Evolutionary conservation across 2,113 vertebrate species (phyloP).

Genomic region (Rhinichthys klamathensis): DNA sequence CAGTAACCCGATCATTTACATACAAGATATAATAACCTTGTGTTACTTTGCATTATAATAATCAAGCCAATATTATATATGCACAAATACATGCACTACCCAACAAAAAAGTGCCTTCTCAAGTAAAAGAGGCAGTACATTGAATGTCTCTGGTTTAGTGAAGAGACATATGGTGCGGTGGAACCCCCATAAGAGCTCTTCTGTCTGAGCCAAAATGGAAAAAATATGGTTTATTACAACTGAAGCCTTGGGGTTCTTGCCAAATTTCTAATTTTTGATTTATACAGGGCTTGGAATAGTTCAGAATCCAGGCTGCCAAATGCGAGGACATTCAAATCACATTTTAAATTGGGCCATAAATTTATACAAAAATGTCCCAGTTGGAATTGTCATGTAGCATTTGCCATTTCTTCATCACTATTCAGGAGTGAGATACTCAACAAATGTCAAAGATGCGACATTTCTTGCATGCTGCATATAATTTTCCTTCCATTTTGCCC

Average conservation of each 20-base stretch:
- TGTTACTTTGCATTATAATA: background rate
- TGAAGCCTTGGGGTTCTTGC: slow-evolving; percentile 1
- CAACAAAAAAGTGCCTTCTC: background rate
- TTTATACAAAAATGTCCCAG: background rate
- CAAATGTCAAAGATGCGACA: background rate
- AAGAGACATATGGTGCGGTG: slow-evolving; percentile 49
- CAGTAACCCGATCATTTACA: background rate
- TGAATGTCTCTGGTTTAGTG: slow-evolving; percentile 25
- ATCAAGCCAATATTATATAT: background rate
- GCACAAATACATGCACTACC: background rate
- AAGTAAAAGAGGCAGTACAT: background rate
- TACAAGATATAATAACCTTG: background rate
- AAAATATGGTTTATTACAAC: slow-evolving; percentile 24
- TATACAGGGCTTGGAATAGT: background rate
- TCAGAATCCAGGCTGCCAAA: slow-evolving; percentile 7
- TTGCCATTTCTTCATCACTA: background rate
- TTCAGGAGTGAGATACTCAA: background rate
- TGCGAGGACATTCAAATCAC: background rate
- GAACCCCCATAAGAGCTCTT: slow-evolving; percentile 31
- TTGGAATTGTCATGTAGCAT: background rate
- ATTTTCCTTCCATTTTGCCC: background rate
- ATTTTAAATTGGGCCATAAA: slow-evolving; percentile 15
- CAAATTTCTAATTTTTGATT: slow-evolving; percentile 12
- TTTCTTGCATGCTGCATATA: background rate
- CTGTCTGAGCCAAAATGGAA: slow-evolving; percentile 25